Percentiles rank a stretch among this genome's conserved stretches.
Evolutionary conservation across 1,140 invertebrate species (phyloP).

Genomic region (Micrasema minimum): DNA sequence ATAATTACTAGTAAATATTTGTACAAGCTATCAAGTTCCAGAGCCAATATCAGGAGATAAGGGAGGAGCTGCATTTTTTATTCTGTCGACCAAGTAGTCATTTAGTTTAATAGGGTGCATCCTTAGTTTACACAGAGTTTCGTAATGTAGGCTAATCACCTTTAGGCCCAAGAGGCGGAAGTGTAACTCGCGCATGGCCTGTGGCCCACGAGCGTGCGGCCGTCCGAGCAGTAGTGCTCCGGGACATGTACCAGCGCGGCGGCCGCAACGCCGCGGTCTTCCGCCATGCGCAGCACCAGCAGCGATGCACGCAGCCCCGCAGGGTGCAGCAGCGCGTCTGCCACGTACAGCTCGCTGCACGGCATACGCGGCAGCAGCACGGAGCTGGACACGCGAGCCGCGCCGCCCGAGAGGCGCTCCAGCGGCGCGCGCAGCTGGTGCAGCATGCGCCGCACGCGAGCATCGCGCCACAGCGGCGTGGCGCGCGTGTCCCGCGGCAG

Average conservation of each 20-base stretch:
- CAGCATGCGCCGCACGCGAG: slow-evolving; percentile 66
- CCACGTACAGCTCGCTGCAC: slow-evolving; percentile 69
- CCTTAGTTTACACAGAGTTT: slow-evolving; percentile 64
- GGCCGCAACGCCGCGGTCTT: slow-evolving; percentile 61
- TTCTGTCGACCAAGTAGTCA: slow-evolving; percentile 61
- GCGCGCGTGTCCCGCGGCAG: slow-evolving; percentile 67
- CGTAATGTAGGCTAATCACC: slow-evolving; percentile 71
- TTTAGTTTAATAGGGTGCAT: slow-evolving; percentile 58
- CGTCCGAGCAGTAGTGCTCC: slow-evolving; percentile 72
- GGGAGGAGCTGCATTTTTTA: slow-evolving; percentile 55
- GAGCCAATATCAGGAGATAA: slow-evolving; percentile 20
- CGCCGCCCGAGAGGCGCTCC: slow-evolving; percentile 59
- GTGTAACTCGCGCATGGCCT: slow-evolving; percentile 72
- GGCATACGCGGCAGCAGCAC: slow-evolving; percentile 69
- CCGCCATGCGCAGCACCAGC: slow-evolving; percentile 61
- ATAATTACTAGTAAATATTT: too few species aligned
- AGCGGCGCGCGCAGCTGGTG: slow-evolving; percentile 65
- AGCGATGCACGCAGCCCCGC: slow-evolving; percentile 57
- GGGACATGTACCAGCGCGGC: slow-evolving; percentile 74
- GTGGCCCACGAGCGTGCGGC: slow-evolving; percentile 70
- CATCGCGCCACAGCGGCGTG: slow-evolving; percentile 66
- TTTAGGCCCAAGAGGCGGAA: slow-evolving; percentile 72
- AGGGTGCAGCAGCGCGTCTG: slow-evolving; percentile 73
- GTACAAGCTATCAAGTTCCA: too few species aligned
- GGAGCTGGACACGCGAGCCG: slow-evolving; percentile 63